Base-by-base conservation (phyloP, 2,888 invertebrate species). In the Sussaba pulchella region DNA sequence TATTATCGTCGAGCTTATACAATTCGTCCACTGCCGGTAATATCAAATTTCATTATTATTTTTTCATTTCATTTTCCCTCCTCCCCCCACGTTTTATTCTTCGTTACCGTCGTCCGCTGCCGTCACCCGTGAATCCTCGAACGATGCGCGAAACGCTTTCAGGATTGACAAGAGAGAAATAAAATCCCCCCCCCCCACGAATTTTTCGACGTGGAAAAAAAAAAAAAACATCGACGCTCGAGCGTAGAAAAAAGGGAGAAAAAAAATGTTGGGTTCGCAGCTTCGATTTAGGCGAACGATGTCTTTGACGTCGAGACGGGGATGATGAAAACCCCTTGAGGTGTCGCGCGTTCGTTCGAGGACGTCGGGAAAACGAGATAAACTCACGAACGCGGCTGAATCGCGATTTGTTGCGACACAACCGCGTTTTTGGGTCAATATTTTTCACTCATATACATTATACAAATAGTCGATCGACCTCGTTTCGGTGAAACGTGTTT, bases 401-500 rank as follows among this genome's bases (percentile, higher is more conserved):
- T 24, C 54, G 41, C 39, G 14, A 17, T 36, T 39, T n/a, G 19
- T 54, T 14, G n/a, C 10, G 36, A 43, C n/a, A 14, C 26, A 12
- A 17, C 5, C 14, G 54, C 21, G 24, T 57, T 41, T 64, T 50
- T 69, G 19, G 45, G 64, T 69, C 78, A 73, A 36, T 77, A 82
- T 85, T 83, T 84, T 77, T 85, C 76, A 72, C 74, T 85, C 82
- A 84, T 82, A 83, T 82, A 83, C 85, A 87, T 87, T 80, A 82
- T 84, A 85, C 85, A 84, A n/a, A 73, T 71, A 74, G 74, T 67
- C 73, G 57, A 78, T 77, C 39, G 66, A 72, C 52, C 67, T 59
- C 63, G 52, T 24, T 21, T 72, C 77, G 64, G 50, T 64, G 14
- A 73, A 41, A 67, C 67, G 50, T 69, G 54, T 6, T 2, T 6